Conservation (phyloP, 2,113 vertebrate species). For the Baryphthengus martii region DNA sequence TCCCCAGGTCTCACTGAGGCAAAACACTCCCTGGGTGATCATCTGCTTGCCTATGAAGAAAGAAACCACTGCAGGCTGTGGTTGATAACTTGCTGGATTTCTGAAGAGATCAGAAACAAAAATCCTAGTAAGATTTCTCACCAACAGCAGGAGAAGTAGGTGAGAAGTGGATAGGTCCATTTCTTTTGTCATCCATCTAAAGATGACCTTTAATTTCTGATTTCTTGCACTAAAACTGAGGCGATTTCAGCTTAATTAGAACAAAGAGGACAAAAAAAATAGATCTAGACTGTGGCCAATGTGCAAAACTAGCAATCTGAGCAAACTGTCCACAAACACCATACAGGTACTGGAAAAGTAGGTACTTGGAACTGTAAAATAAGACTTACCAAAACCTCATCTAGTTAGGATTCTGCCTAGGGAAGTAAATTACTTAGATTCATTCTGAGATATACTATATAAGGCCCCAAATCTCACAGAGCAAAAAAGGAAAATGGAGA, state of each 20-base stretch:
- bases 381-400: not conserved
- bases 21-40: not conserved
- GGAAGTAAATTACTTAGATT: not conserved
- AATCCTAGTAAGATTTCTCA: not conserved
- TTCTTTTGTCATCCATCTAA: not conserved
- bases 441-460: not conserved
- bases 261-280: not conserved
- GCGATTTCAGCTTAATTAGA: not conserved
- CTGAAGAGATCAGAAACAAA: not conserved
- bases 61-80: not conserved
- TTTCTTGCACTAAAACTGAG: not conserved
- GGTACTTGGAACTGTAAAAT: not conserved
- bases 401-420: not conserved
- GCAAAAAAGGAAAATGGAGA: not conserved
- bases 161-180: not conserved
- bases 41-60: not conserved
- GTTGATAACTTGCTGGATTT: not conserved
- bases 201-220: not conserved
- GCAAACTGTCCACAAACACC: not conserved
- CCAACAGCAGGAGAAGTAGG: not conserved
- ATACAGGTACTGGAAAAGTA: not conserved
- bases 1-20: not conserved
- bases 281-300: not conserved
- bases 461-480: not conserved
- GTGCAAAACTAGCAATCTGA: not conserved